Evolutionary conservation across 2,888 invertebrate genomes (phyloP).

Genomic region (Morpho achilles): DNA sequence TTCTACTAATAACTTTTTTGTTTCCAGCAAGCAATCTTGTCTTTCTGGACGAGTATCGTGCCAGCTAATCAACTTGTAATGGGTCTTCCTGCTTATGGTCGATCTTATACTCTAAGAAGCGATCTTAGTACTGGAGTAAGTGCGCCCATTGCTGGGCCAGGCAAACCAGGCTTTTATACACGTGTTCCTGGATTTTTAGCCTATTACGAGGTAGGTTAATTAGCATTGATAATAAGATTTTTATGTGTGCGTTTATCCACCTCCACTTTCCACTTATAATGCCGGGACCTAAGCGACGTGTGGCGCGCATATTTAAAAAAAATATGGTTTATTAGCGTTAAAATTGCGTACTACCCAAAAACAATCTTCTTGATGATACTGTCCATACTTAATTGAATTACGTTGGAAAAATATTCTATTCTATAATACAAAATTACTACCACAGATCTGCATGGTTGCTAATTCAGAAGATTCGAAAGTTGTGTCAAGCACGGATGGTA

Average conservation of each 20-base stretch:
- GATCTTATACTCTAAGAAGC: slow-evolving; percentile 83
- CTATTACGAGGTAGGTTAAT: slow-evolving; percentile 82
- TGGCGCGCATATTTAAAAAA: too few species aligned
- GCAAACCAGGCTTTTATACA: slow-evolving; percentile 84
- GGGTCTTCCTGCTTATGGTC: slow-evolving; percentile 88
- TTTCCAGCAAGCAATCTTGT: slow-evolving; percentile 60
- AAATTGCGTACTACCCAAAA: too few species aligned
- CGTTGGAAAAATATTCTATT: too few species aligned
- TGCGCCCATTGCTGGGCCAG: slow-evolving; percentile 81
- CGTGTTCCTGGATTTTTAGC: slow-evolving; percentile 86
- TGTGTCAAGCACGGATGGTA: slow-evolving; percentile 82
- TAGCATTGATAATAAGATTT: neutral
- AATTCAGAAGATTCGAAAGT: slow-evolving; percentile 79
- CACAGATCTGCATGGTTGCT: slow-evolving; percentile 79
- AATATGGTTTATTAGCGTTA: too few species aligned
- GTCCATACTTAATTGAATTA: too few species aligned
- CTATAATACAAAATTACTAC: neutral
- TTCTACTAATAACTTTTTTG: neutral
- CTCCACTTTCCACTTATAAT: too few species aligned
- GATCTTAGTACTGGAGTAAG: slow-evolving; percentile 73
- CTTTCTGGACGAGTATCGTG: slow-evolving; percentile 86
- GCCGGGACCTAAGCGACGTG: too few species aligned
- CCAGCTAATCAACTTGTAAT: slow-evolving; percentile 83
- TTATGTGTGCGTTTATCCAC: too few species aligned
- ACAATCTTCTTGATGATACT: too few species aligned